Percentiles rank a stretch among this genome's conserved stretches.
Evolutionary conservation across 2,888 invertebrate genomes (phyloP).

Genomic region (Eucera pruinosa): DNA sequence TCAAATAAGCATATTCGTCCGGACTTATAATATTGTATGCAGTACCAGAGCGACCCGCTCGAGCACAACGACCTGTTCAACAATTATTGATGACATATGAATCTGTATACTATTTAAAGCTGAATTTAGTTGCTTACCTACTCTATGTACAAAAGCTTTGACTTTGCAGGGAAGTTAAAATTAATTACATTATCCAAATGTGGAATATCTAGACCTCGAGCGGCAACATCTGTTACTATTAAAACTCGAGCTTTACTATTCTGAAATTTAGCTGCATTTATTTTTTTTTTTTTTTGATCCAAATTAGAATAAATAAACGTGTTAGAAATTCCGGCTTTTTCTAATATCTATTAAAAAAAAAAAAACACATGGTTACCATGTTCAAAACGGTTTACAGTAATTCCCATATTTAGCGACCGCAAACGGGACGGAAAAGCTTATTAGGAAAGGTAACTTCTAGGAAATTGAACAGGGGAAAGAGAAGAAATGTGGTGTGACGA

Average conservation of each 20-base stretch:
- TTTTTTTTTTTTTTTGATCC: slow-evolving; percentile 97
- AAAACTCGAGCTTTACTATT: slow-evolving; percentile 92
- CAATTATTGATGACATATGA: slow-evolving; percentile 4
- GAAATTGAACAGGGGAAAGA: too few species aligned
- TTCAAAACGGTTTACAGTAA: too few species aligned
- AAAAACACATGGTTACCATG: too few species aligned
- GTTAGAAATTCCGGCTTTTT: slow-evolving; percentile 91
- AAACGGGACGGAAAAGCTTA: too few species aligned
- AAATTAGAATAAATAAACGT: slow-evolving; percentile 97
- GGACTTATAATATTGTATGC: slow-evolving; percentile 96
- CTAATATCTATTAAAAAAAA: slow-evolving; percentile 89
- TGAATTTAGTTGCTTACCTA: slow-evolving; percentile 88
- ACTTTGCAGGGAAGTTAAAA: slow-evolving; percentile 97
- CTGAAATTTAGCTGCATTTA: slow-evolving; percentile 95
- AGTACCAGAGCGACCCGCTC: slow-evolving; percentile 96
- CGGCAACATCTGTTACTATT: slow-evolving; percentile 98
- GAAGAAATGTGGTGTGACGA: too few species aligned
- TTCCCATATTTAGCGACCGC: too few species aligned
- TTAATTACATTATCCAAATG: slow-evolving; percentile 98
- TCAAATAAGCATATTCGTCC: slow-evolving; percentile 95
- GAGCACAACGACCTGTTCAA: slow-evolving; percentile 93
- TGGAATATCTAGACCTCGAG: slow-evolving; percentile 98
- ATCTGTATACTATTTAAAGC: neutral
- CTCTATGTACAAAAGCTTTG: slow-evolving; percentile 99
- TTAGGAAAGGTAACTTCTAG: too few species aligned